Evolutionary conservation across 2,797 vertebrate genomes (phyloP).

Genomic region (Myoxocephalus aenaeus): DNA sequence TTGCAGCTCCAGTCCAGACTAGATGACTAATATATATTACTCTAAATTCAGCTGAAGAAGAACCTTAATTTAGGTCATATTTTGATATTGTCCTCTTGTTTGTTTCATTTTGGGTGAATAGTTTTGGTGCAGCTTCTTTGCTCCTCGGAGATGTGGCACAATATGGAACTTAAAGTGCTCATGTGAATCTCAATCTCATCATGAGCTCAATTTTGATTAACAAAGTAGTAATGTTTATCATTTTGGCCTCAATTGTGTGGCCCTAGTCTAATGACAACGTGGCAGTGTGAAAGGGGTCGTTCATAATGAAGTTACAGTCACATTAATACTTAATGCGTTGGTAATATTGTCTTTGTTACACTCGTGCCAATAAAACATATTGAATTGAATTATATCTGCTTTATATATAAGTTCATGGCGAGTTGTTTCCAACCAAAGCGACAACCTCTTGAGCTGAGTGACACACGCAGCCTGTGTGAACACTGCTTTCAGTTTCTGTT

Average conservation of each 20-base stretch:
- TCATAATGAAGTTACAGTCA: neutral
- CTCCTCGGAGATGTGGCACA: neutral
- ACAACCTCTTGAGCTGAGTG: slow-evolving; percentile 29
- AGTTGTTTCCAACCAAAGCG: slow-evolving; percentile 27
- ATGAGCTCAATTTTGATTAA: neutral
- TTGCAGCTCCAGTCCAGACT: too few species aligned
- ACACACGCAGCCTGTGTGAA: slow-evolving; percentile 34
- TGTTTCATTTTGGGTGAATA: too few species aligned
- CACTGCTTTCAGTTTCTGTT: slow-evolving; percentile 40
- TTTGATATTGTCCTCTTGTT: neutral
- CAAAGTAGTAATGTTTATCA: neutral
- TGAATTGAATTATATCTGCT: neutral
- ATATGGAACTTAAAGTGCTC: neutral
- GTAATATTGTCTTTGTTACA: neutral
- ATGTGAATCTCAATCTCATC: neutral
- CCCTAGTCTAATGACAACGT: neutral
- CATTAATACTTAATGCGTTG: neutral
- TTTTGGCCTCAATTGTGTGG: neutral
- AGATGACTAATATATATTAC: too few species aligned
- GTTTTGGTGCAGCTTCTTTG: neutral
- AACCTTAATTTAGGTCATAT: neutral
- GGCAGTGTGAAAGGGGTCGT: neutral
- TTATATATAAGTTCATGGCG: neutral
- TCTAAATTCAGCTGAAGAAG: too few species aligned
- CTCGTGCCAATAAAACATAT: neutral